Percentiles rank a stretch among this genome's conserved stretches.
Conservation (phyloP, 2,113 vertebrate genomes). For the Corvus cornix region DNA sequence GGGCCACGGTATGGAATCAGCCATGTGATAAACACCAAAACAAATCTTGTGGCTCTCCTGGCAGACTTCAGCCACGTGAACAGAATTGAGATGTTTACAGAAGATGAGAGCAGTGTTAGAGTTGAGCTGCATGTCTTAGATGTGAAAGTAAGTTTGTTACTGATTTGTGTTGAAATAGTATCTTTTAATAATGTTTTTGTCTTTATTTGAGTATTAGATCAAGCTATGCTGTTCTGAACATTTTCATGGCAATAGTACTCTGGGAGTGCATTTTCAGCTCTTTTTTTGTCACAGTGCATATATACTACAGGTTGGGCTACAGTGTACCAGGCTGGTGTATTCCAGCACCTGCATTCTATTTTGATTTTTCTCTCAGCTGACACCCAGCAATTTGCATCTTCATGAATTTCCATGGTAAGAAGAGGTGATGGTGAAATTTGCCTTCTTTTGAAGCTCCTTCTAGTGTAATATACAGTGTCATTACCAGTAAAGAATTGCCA, state of each 20-base stretch:
- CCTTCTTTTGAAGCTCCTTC: neutral
- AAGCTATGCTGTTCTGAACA: neutral
- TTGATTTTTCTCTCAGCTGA: neutral
- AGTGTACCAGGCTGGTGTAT: neutral
- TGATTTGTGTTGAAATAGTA: neutral
- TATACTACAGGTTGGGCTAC: neutral
- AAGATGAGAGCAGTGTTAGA: conserved; percentile 88
- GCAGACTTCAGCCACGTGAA: conserved; percentile 98
- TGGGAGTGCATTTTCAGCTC: neutral
- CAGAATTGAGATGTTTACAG: conserved; percentile 98
- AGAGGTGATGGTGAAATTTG: neutral
- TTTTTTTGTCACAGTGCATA: neutral
- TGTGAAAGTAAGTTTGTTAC: conserved; percentile 83
- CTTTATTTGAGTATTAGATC: neutral
- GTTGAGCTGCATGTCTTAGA: conserved; percentile 96
- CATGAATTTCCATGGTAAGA: neutral
- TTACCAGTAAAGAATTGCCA: neutral
- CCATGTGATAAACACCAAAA: conserved; percentile 98
- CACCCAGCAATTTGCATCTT: neutral
- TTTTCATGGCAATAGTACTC: neutral
- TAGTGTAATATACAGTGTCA: neutral
- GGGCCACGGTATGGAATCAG: conserved; percentile 96
- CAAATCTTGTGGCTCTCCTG: conserved; percentile 93
- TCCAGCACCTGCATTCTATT: neutral
- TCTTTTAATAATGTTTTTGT: neutral